A percentile compares a stretch with the other conserved stretches of the same genome.
These are phyloP conservation scores for Hemistola chrysoprasaria DNA, from an alignment of 2,888 invertebrate species.

Conservation along the genomic window DNA sequence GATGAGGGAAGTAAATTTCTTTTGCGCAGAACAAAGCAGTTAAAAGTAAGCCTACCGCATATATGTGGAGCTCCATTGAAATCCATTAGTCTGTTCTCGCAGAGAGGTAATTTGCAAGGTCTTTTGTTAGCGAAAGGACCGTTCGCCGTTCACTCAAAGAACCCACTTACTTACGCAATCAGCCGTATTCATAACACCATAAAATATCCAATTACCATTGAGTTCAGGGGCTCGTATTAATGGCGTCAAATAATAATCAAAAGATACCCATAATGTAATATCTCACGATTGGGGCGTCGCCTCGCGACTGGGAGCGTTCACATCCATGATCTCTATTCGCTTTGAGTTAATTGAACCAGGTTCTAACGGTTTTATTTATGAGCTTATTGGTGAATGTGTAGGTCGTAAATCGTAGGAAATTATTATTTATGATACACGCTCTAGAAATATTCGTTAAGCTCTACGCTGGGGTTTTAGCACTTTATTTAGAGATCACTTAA, in stretches of 20 bases:
- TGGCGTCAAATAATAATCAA: slow-evolving; percentile 60
- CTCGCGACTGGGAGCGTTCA: slow-evolving; percentile 14
- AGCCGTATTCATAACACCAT: slow-evolving; percentile 59
- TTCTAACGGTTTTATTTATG: slow-evolving; percentile 12
- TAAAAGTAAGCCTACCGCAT: slow-evolving; percentile 64
- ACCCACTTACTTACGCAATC: slow-evolving; percentile 55
- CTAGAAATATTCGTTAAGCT: too few species aligned
- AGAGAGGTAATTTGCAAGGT: slow-evolving; percentile 70
- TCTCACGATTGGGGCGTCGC: slow-evolving; percentile 27
- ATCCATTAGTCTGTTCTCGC: slow-evolving; percentile 69
- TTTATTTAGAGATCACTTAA: slow-evolving; percentile 4
- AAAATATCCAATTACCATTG: slow-evolving; percentile 60
- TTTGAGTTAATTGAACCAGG: slow-evolving; percentile 18
- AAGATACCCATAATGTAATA: slow-evolving; percentile 41
- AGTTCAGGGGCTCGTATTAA: slow-evolving; percentile 44
- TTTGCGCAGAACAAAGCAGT: slow-evolving; percentile 72
- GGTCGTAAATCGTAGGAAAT: too few species aligned
- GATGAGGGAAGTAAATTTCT: slow-evolving; percentile 67
- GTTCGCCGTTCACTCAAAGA: slow-evolving; percentile 55
- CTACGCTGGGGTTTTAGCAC: slow-evolving; percentile 2
- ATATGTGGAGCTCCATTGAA: slow-evolving; percentile 73
- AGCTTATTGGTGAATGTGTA: neutral
- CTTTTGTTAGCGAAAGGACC: slow-evolving; percentile 68
- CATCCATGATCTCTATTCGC: slow-evolving; percentile 22
- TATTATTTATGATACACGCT: too few species aligned